Conservation (phyloP, 2,797 vertebrate species). For the Onychomys leucogaster region DNA sequence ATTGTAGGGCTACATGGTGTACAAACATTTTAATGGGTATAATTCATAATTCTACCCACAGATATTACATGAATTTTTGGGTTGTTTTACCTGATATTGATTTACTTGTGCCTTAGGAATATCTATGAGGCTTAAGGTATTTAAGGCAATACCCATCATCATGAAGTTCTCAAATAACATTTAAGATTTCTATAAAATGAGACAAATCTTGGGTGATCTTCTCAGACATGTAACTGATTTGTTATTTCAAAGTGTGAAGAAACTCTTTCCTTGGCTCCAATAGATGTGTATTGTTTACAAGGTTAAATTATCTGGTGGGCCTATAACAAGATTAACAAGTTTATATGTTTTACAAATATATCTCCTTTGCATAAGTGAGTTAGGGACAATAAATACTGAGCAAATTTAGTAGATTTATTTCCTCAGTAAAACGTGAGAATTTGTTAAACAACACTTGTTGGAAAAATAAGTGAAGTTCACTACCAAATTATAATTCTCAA, state of each 20-base stretch:
- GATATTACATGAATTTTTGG: not conserved
- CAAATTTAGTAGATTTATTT: not conserved
- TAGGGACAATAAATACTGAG: not conserved
- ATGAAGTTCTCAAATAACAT: not conserved
- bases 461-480: not conserved
- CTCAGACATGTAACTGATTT: not conserved
- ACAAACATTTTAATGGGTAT: not conserved
- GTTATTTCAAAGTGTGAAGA: not conserved
- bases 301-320: not conserved
- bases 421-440: not conserved
- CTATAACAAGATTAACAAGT: not conserved
- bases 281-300: not conserved
- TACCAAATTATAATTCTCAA: not conserved
- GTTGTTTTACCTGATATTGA: not conserved
- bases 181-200: not conserved
- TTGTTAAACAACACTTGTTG: not conserved
- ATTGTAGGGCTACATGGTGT: rapidly evolving
- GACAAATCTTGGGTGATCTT: not conserved
- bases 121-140: not conserved
- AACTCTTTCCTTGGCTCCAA: not conserved
- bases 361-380: not conserved
- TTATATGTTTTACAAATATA: not conserved
- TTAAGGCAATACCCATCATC: not conserved
- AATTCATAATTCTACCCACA: not conserved
- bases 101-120: not conserved